These are phyloP conservation scores for Menura novaehollandiae DNA, from an alignment of 2,113 vertebrate genomes.

Conservation along the genomic window DNA sequence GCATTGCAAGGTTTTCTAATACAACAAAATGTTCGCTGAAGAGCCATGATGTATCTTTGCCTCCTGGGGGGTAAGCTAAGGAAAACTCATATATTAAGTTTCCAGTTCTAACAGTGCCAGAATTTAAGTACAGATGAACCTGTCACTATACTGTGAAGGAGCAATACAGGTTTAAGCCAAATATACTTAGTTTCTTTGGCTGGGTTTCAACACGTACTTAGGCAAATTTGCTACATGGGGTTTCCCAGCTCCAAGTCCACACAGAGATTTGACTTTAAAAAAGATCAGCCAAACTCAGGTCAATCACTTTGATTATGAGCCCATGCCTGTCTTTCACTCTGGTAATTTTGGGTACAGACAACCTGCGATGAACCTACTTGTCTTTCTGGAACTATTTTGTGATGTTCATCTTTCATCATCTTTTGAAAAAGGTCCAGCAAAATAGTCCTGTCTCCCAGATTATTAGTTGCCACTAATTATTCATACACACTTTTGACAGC, in stretches of 20 bases:
- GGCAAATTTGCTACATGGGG: neutral
- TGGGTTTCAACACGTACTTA: neutral
- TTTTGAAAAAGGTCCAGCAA: neutral
- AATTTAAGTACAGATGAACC: neutral
- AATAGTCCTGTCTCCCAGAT: neutral
- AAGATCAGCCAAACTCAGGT: neutral
- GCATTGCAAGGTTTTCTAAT: neutral
- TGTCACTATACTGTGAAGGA: neutral
- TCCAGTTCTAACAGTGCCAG: constrained; percentile 6
- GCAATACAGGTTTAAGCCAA: neutral
- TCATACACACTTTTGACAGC: neutral
- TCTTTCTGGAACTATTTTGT: neutral
- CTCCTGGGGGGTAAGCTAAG: constrained; percentile 8
- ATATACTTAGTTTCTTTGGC: neutral
- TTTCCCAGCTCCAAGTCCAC: neutral
- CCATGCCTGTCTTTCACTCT: neutral
- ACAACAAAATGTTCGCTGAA: neutral
- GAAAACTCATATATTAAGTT: constrained; percentile 16
- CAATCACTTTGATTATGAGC: neutral
- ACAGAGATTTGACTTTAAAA: neutral
- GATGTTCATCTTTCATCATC: neutral
- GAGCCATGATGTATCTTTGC: neutral
- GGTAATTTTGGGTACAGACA: neutral
- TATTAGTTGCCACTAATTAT: neutral
- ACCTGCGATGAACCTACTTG: neutral